Conservation (phyloP, 2,888 invertebrate species). For the Melanchra persicariae region DNA sequence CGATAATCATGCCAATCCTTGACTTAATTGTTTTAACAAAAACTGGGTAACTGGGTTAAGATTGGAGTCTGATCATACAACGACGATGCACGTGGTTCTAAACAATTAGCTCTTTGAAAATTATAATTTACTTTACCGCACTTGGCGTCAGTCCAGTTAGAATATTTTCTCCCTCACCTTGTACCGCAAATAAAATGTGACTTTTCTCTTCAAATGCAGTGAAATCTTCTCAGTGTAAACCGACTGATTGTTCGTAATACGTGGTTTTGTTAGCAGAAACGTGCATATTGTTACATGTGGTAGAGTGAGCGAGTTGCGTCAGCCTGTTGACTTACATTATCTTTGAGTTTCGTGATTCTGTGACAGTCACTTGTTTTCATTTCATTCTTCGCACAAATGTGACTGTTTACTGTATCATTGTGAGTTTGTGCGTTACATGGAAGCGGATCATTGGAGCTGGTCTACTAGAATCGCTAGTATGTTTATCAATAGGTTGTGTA, state of each 20-base stretch:
- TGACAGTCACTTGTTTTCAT: slow-evolving; percentile 12
- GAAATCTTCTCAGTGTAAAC: slow-evolving; percentile 48
- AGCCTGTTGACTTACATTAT: slow-evolving; percentile 35
- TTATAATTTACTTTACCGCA: slow-evolving; percentile 49
- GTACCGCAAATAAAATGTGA: slow-evolving; percentile 81
- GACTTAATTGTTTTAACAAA: slow-evolving; percentile 48
- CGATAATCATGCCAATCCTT: slow-evolving; percentile 43
- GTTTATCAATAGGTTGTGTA: slow-evolving; percentile 20
- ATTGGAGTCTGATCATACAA: slow-evolving; percentile 52
- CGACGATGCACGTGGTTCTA: slow-evolving; percentile 51
- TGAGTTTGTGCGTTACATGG: slow-evolving; percentile 11
- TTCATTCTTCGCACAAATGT: slow-evolving; percentile 14
- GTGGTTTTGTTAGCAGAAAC: slow-evolving; percentile 41
- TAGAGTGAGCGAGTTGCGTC: slow-evolving; percentile 30
- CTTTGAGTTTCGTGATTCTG: slow-evolving; percentile 18
- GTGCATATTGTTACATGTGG: slow-evolving; percentile 17
- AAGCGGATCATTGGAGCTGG: neutral
- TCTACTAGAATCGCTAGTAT: slow-evolving; percentile 37
- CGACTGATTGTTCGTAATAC: slow-evolving; percentile 34
- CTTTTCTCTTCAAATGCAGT: slow-evolving; percentile 61
- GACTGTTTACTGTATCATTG: slow-evolving; percentile 16
- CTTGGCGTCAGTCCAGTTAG: slow-evolving; percentile 77
- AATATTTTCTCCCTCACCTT: slow-evolving; percentile 82
- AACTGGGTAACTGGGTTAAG: slow-evolving; percentile 68
- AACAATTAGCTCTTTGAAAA: slow-evolving; percentile 66